A percentile compares a stretch with the other conserved stretches of the same genome.
Evolutionary conservation across 2,888 invertebrate species (phyloP).

Genomic region (Coelogynopora nodosa): DNA sequence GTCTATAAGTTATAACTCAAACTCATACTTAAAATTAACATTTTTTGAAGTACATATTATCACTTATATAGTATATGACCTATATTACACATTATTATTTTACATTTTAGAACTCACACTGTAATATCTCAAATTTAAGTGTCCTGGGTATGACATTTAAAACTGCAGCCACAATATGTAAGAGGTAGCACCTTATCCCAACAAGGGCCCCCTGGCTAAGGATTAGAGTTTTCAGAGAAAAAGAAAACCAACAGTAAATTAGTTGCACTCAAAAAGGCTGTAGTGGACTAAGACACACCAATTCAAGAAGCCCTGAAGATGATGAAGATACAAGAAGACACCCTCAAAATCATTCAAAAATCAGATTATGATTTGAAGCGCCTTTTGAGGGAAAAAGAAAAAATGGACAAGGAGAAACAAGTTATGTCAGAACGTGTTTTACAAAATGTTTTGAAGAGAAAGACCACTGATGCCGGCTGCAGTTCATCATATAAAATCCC

Average conservation of each 20-base stretch:
- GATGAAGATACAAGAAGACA: not conserved
- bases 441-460: not conserved
- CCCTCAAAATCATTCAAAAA: not conserved
- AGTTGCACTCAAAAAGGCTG: not conserved
- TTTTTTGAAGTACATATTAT: not conserved
- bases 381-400: constrained; percentile 5
- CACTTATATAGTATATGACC: not conserved
- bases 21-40: not conserved
- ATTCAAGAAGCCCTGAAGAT: not conserved
- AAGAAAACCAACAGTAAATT: not conserved
- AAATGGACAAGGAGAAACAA: not conserved
- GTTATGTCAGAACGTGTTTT: constrained; percentile 1
- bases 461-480: not conserved
- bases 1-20: not conserved
- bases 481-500: not conserved
- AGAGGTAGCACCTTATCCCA: not conserved
- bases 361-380: not conserved
- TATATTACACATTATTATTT: not conserved
- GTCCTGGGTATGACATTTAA: not conserved
- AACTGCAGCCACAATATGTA: not conserved
- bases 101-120: not conserved
- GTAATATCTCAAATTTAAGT: not conserved
- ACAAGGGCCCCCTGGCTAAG: too few relatives aligned
- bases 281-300: not conserved
- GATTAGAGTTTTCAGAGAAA: not conserved